phyloP scores from a whole-genome alignment of 2,888 invertebrate genomes.

The Harpagoxenus sublaevis region DNA sequence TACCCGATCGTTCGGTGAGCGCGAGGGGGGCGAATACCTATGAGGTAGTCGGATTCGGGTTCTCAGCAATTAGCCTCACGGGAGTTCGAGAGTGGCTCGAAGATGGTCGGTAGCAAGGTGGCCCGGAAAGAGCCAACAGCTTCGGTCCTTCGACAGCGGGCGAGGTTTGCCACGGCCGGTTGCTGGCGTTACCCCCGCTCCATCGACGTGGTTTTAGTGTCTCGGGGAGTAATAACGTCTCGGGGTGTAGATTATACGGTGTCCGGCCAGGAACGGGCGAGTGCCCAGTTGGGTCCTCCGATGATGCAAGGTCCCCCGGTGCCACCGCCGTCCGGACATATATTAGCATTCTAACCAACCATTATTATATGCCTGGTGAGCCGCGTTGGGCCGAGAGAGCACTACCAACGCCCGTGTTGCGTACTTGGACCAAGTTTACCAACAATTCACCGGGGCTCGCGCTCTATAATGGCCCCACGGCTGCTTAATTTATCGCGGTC shows the following conservation, averaged over 20 bases:
- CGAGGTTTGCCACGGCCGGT: slow-evolving; percentile 13
- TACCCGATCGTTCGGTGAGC: slow-evolving; percentile 20
- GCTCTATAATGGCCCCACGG: slow-evolving; percentile 86
- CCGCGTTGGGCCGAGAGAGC: slow-evolving; percentile 83
- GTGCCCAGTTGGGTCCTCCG: slow-evolving; percentile 86
- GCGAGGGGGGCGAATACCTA: slow-evolving; percentile 47
- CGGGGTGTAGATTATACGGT: slow-evolving; percentile 85
- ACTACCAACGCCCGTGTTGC: slow-evolving; percentile 82
- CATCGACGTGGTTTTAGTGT: slow-evolving; percentile 83
- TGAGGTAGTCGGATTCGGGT: slow-evolving; percentile 56
- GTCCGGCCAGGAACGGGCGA: slow-evolving; percentile 84
- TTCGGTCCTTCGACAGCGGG: slow-evolving; percentile 50
- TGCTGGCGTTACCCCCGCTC: slow-evolving; percentile 56
- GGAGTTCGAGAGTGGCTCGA: slow-evolving; percentile 73
- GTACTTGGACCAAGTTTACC: slow-evolving; percentile 86
- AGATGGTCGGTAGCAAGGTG: slow-evolving; percentile 70
- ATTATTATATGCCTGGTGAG: slow-evolving; percentile 86
- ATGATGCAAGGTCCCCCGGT: slow-evolving; percentile 86
- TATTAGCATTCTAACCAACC: slow-evolving; percentile 86
- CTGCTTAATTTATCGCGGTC: slow-evolving; percentile 86
- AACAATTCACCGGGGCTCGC: slow-evolving; percentile 86
- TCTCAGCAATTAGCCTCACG: slow-evolving; percentile 78
- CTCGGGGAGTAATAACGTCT: slow-evolving; percentile 86
- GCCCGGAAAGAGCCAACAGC: slow-evolving; percentile 65
- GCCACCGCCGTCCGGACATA: slow-evolving; percentile 85